phyloP scores from a whole-genome alignment of 2,113 vertebrate species.

The Pygathrix nemaeus region DNA sequence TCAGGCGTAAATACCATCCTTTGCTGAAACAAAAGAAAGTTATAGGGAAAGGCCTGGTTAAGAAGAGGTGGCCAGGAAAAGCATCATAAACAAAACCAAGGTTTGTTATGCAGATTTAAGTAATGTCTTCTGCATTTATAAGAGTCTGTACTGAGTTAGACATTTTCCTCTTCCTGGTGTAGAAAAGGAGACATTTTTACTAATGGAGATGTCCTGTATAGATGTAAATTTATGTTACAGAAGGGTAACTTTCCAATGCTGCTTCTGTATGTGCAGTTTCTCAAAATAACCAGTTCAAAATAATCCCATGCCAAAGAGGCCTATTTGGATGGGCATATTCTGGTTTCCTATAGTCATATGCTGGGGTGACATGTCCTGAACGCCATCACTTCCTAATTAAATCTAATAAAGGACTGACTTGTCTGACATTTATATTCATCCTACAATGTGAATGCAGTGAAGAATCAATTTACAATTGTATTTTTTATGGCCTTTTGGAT shows the following conservation, averaged over 20 bases:
- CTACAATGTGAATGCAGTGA: background rate
- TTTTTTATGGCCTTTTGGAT: background rate
- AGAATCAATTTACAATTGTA: background rate
- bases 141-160: background rate
- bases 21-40: background rate
- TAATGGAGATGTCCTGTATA: background rate
- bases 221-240: background rate
- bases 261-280: background rate
- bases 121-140: background rate
- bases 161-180: background rate
- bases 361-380: background rate
- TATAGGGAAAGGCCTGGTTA: background rate
- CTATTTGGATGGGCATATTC: background rate
- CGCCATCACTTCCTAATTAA: background rate
- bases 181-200: background rate
- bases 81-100: background rate
- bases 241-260: background rate
- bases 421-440: background rate
- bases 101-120: background rate
- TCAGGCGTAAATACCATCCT: background rate
- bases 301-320: background rate
- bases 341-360: background rate
- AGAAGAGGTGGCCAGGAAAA: background rate
- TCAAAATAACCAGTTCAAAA: background rate
- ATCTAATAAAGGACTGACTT: background rate